Evolutionary conservation across 1,140 invertebrate species (phyloP), one percentile per base, ranked within the genome.

Genomic region (Charaxes varanes): DNA sequence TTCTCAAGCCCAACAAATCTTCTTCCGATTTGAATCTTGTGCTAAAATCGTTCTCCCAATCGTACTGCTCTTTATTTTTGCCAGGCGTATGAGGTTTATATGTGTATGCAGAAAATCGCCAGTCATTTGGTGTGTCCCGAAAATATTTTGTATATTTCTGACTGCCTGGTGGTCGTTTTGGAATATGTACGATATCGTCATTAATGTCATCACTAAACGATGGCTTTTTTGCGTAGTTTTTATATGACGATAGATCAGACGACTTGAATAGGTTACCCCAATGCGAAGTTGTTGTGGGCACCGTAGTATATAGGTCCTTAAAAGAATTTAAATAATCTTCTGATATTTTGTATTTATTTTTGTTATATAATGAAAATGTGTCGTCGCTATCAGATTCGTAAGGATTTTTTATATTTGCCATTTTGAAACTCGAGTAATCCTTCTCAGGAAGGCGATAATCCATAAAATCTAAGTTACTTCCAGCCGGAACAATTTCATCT

Each of bases 21-120:
- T 83, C 79, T 50, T 83, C 79, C 2, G 70, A 69, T 49, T 74
- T 83, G 32, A 61, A 83, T 45, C 67, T 58, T 10, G 31, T 63
- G 14, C 50, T 56, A 5, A 46, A 33, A 34, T 77, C 61, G 51
- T 59, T 66, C 28, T 46, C 55, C 78, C 78, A 79, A 21, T 76
- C 72, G 6, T 57, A 58, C 13, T 57, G 49, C 6, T 43, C 52
- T 40, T 47, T 51, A 14, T 32, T 34, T 5, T 45, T 50, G 21
- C 41, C 63, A 28, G 34, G 21, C 52, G 58, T 73, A 26, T 62
- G 45, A 3, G 62, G 58, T 41, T 52, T 60, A n/a, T 58, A 49
- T 10, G 13, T 44, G 23, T 49, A n/a, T n/a, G n/a, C 59, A 18
- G 37, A 28, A 26, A 36, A 48, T 0, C 51, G 31, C 55, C 57